Evolutionary conservation across 2,888 invertebrate genomes (phyloP), one percentile per base, ranked within the genome.

Genomic region (Anticlea derivata): DNA sequence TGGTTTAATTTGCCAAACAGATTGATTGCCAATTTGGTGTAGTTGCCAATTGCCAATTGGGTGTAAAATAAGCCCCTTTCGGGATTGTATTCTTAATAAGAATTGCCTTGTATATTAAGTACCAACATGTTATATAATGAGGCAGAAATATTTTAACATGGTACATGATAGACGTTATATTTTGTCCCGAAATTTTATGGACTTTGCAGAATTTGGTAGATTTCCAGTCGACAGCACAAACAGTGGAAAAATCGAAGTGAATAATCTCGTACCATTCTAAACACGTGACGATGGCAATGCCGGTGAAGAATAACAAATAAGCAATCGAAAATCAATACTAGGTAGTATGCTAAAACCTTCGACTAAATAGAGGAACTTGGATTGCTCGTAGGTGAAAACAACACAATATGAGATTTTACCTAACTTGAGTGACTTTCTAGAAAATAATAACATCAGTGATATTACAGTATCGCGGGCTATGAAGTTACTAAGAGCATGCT

Each of bases 301-400:
- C 57, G 60, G 65, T 51, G 43, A 59, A 54, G 75, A 75, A 79
- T 80, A 75, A 53, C 65, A 78, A 77, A 69, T 66, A 68, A 35
- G 65, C 60, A 58, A 57, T 59, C 63, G 40, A 59, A 68, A 70
- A 73, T 70, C 71, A 70, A 76, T 72, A 66, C 64, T 59, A 17
- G 17, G 2, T 17, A 59, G 61, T 62, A 34, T 50, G 48, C 49
- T 55, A 58, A 61, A 55, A 55, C 40, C 43, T 51, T 56, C 46
- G 50, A 20, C 20, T 52, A 37, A 26, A 20, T 8, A 33, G 33
- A 38, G 22, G 20, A 35, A 30, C 23, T 43, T 40, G 29, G 46
- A 43, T 10, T 20, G 33, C 7, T 34, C 30, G 41, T 31, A 31
- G 37, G 38, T 50, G 37, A 43, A 43, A 50, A 50, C 41, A 31